Evolutionary conservation across 2,797 vertebrate genomes (phyloP).

Genomic region (Pteropus rufus): DNA sequence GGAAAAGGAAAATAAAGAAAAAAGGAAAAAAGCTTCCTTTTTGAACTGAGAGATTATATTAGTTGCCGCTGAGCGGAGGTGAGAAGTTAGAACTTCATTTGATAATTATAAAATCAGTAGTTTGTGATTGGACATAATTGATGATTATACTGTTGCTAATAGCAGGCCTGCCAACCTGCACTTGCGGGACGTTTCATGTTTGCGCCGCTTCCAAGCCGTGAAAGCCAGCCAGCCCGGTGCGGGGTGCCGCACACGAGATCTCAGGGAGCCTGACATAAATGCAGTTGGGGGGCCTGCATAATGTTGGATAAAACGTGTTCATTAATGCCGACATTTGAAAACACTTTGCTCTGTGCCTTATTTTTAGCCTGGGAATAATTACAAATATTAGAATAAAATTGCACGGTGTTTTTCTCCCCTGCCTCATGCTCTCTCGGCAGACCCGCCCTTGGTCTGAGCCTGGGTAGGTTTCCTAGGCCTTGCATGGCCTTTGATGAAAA

Average conservation of each 20-base stretch:
- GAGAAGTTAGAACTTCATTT: slow-evolving; percentile 83
- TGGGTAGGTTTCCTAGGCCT: neutral
- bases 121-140: slow-evolving; percentile 87
- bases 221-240: neutral
- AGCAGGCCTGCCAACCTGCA: slow-evolving; percentile 61
- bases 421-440: neutral
- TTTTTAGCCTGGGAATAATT: slow-evolving; percentile 63
- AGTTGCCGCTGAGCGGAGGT: slow-evolving; percentile 80
- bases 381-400: slow-evolving; percentile 53
- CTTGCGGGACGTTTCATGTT: neutral
- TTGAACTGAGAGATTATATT: slow-evolving; percentile 78
- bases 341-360: slow-evolving; percentile 36
- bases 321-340: slow-evolving; percentile 49
- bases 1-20: neutral
- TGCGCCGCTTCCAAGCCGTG: neutral
- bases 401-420: neutral
- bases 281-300: neutral
- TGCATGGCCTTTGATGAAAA: neutral
- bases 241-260: neutral
- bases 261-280: neutral
- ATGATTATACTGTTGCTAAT: slow-evolving; percentile 86
- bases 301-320: slow-evolving; percentile 10
- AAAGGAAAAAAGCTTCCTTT: slow-evolving; percentile 44
- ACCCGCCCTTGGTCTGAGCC: neutral
- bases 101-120: slow-evolving; percentile 88